phyloP scores from a whole-genome alignment of 2,113 vertebrate species.

The Alces alces region DNA sequence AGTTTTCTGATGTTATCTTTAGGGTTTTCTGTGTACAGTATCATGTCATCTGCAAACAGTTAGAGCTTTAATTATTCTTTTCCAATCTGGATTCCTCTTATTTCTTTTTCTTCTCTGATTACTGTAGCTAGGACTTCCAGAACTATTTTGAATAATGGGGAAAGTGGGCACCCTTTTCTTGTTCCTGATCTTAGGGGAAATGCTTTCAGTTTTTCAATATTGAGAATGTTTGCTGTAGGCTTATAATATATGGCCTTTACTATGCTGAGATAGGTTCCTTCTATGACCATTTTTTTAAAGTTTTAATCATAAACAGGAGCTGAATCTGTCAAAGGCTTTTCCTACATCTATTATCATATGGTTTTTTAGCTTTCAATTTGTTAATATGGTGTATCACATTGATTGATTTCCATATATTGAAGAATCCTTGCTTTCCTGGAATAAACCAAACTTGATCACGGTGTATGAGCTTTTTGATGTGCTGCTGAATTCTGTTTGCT shows the following conservation, averaged over 20 bases:
- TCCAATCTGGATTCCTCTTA: background rate
- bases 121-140: background rate
- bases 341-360: background rate
- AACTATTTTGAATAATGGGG: background rate
- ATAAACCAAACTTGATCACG: background rate
- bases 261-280: background rate
- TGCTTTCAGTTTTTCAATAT: background rate
- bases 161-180: background rate
- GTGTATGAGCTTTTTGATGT: background rate
- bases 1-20: background rate
- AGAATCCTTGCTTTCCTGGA: background rate
- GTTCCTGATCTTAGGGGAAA: background rate
- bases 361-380: background rate
- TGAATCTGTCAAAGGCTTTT: background rate
- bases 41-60: background rate
- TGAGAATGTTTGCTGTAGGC: background rate
- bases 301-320: background rate
- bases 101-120: background rate
- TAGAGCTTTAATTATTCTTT: background rate
- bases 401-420: background rate
- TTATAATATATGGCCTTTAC: background rate
- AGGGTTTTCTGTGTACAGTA: background rate
- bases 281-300: background rate
- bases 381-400: background rate
- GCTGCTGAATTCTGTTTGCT: background rate